Conservation (phyloP, 2,113 vertebrate species). For the Rousettus leschenaultii region DNA sequence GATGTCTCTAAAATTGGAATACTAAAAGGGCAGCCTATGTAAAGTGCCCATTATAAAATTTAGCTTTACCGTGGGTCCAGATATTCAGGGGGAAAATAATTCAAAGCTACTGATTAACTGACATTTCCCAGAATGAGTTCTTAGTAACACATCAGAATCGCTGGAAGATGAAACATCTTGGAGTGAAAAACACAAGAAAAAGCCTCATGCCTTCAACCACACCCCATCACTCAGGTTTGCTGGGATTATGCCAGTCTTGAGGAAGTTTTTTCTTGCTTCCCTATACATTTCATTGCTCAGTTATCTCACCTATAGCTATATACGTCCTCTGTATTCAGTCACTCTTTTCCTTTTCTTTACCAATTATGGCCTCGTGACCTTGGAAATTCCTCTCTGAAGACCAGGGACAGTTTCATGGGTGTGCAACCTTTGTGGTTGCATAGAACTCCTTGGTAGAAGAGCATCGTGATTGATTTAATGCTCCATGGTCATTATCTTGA, state of each 20-base stretch:
- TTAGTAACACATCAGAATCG: background rate
- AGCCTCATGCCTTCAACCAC: background rate
- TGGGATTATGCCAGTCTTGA: background rate
- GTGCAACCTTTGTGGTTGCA: too few relatives aligned
- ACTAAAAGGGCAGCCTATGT: slow-evolving; percentile 26
- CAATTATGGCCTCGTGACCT: background rate
- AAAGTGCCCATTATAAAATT: slow-evolving; percentile 1
- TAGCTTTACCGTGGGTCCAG: background rate
- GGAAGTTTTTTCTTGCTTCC: background rate
- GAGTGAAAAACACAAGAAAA: background rate
- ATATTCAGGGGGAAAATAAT: background rate
- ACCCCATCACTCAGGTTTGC: background rate
- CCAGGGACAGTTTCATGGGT: background rate
- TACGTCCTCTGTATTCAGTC: background rate
- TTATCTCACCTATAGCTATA: background rate
- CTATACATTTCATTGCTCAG: background rate
- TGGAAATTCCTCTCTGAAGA: background rate
- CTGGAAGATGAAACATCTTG: background rate
- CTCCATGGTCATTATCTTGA: background rate
- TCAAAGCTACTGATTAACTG: background rate
- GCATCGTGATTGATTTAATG: background rate
- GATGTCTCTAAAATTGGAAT: slow-evolving; percentile 23
- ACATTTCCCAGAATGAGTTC: background rate
- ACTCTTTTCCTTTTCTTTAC: background rate
- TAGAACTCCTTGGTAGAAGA: background rate